Evolutionary conservation across 2,888 invertebrate genomes (phyloP).

Genomic region (Sycophila texana): DNA sequence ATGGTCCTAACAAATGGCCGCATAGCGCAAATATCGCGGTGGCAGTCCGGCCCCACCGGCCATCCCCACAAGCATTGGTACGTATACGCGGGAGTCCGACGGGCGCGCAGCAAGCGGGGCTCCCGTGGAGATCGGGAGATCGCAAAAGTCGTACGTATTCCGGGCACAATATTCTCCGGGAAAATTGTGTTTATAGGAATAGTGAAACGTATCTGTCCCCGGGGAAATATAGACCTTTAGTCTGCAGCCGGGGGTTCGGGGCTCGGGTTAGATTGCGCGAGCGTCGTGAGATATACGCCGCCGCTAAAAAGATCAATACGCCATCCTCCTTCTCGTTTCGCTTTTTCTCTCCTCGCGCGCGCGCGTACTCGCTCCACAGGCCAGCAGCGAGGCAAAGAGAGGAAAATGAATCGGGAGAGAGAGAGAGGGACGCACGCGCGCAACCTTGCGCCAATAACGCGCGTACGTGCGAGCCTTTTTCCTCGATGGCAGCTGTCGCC

Average conservation of each 20-base stretch:
- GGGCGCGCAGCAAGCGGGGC: neutral
- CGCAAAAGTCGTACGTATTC: slow-evolving; percentile 40
- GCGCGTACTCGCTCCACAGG: too few species aligned
- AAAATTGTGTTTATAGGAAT: slow-evolving; percentile 76
- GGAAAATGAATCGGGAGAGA: neutral
- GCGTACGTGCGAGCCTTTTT: slow-evolving; percentile 29
- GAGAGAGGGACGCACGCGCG: neutral
- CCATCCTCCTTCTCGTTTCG: slow-evolving; percentile 66
- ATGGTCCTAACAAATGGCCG: slow-evolving; percentile 41
- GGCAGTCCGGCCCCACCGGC: neutral
- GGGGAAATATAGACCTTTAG: slow-evolving; percentile 75
- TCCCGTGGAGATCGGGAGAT: slow-evolving; percentile 13
- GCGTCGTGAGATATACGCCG: slow-evolving; percentile 67
- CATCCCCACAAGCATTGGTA: neutral
- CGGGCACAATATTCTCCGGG: slow-evolving; percentile 68
- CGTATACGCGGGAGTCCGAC: neutral
- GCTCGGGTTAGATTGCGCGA: slow-evolving; percentile 67
- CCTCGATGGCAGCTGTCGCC: slow-evolving; percentile 56
- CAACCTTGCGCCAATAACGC: slow-evolving; percentile 31
- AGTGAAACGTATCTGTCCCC: slow-evolving; percentile 74
- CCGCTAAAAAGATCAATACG: slow-evolving; percentile 76
- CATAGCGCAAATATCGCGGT: slow-evolving; percentile 22
- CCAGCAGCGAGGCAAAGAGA: neutral
- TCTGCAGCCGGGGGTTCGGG: slow-evolving; percentile 13
- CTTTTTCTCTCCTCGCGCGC: slow-evolving; percentile 10